These are phyloP conservation scores for Salvelinus alpinus DNA, from an alignment of 2,113 vertebrate genomes.

Conservation along the genomic window DNA sequence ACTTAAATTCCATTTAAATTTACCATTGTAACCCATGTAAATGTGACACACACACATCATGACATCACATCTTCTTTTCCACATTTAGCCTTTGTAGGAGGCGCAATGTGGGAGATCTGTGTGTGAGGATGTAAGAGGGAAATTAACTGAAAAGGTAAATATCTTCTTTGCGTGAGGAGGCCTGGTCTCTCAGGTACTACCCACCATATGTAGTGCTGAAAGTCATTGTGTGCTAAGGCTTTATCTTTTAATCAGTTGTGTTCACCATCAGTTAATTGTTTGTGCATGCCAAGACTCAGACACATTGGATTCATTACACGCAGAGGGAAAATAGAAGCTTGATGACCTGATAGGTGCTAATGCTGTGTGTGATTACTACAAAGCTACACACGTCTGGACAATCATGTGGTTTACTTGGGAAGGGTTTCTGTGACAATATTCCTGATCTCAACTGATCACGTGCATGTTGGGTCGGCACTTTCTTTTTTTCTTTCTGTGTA, in stretches of 20 bases:
- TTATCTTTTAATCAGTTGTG: slow-evolving; percentile 70
- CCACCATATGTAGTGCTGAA: slow-evolving; percentile 31
- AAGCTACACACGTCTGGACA: neutral
- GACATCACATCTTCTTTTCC: neutral
- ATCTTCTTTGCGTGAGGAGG: slow-evolving; percentile 57
- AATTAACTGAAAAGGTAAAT: slow-evolving; percentile 29
- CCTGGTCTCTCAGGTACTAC: slow-evolving; percentile 54
- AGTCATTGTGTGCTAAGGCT: slow-evolving; percentile 60
- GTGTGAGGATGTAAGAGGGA: slow-evolving; percentile 11
- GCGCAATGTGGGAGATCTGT: neutral
- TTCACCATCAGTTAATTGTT: slow-evolving; percentile 68
- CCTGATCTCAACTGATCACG: neutral
- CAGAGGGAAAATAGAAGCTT: slow-evolving; percentile 54
- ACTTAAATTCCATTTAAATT: neutral
- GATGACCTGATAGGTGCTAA: slow-evolving; percentile 47
- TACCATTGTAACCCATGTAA: neutral
- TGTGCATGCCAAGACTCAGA: slow-evolving; percentile 63
- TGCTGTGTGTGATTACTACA: slow-evolving; percentile 5
- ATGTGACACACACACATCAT: neutral
- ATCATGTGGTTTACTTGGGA: neutral
- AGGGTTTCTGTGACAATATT: neutral
- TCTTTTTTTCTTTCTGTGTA: neutral
- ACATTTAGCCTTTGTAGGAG: neutral
- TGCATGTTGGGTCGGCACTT: neutral
- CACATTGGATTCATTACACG: slow-evolving; percentile 57